A percentile compares a stretch with the other conserved stretches of the same genome.
These are phyloP conservation scores for Silvanus unidentatus DNA, from an alignment of 2,888 invertebrate genomes.

Conservation along the genomic window DNA sequence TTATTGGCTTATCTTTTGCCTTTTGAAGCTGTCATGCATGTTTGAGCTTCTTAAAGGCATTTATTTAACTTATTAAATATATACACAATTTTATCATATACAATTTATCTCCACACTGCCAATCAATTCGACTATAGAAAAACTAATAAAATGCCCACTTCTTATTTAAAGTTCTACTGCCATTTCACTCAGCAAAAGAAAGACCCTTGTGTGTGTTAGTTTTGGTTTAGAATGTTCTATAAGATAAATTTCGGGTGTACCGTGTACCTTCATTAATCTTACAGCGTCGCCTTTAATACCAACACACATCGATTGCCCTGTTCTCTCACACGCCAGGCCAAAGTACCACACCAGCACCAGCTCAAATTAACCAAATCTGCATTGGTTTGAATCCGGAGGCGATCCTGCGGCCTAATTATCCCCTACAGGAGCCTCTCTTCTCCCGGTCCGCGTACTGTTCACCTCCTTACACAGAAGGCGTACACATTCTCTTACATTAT, in stretches of 20 bases:
- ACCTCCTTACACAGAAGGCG: too few relatives aligned
- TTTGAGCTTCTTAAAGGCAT: constrained; percentile 17
- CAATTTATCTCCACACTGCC: too few relatives aligned
- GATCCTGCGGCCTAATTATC: constrained; percentile 7
- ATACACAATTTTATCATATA: too few relatives aligned
- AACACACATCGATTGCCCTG: constrained; percentile 28
- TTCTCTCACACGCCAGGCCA: constrained; percentile 13
- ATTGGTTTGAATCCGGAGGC: constrained; percentile 3
- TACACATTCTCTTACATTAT: too few relatives aligned
- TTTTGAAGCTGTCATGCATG: constrained; percentile 23
- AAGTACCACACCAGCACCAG: not conserved
- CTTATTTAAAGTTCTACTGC: too few relatives aligned
- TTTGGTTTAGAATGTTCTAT: constrained; percentile 13
- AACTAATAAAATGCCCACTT: too few relatives aligned
- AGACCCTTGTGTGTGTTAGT: too few relatives aligned
- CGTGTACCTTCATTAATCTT: constrained; percentile 20
- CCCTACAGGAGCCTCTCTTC: constrained; percentile 3
- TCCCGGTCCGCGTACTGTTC: too few relatives aligned
- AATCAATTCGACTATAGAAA: too few relatives aligned
- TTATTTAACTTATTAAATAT: too few relatives aligned
- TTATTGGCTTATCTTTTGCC: not conserved
- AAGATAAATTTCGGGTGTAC: constrained; percentile 29
- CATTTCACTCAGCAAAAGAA: too few relatives aligned
- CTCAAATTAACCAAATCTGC: constrained; percentile 6
- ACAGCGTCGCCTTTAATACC: constrained; percentile 29